Conservation (phyloP, 2,888 invertebrate species). For the Adelphocoris suturalis region DNA sequence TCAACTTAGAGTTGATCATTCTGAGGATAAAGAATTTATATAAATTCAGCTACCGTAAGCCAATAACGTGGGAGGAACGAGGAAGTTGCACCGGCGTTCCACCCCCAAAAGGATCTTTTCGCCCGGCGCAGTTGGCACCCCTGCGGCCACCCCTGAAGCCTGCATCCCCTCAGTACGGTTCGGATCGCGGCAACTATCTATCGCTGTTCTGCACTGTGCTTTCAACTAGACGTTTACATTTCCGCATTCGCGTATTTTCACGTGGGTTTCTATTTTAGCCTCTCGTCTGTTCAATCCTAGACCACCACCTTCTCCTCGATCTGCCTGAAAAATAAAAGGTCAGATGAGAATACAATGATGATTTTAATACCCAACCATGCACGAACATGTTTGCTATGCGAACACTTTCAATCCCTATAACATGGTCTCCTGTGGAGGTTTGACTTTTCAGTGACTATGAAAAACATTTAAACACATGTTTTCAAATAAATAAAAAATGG, state of each 20-base stretch:
- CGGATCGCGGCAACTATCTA: conserved; percentile 38
- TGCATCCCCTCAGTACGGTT: conserved; percentile 53
- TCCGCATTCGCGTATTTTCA: conserved; percentile 15
- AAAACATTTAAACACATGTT: no score
- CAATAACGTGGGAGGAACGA: not conserved
- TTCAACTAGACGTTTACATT: not conserved
- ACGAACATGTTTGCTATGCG: no score
- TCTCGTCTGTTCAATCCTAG: not conserved
- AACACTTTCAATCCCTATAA: no score
- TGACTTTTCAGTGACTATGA: no score
- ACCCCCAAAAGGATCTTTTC: conserved; percentile 1
- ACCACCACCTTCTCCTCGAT: not conserved
- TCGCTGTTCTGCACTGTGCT: conserved; percentile 26
- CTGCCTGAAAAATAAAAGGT: not conserved
- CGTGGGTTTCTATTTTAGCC: conserved; percentile 36
- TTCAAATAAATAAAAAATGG: no score
- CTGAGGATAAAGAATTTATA: no score
- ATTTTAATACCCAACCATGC: no score
- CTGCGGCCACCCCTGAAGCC: not conserved
- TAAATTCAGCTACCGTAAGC: not conserved
- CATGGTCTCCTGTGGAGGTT: no score
- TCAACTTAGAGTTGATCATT: no score
- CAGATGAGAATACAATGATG: not conserved
- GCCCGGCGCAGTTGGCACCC: conserved; percentile 38
- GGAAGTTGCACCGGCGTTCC: not conserved